These are phyloP conservation scores for Hypolimnas misippus DNA, from an alignment of 2,888 invertebrate genomes.

Conservation along the genomic window DNA sequence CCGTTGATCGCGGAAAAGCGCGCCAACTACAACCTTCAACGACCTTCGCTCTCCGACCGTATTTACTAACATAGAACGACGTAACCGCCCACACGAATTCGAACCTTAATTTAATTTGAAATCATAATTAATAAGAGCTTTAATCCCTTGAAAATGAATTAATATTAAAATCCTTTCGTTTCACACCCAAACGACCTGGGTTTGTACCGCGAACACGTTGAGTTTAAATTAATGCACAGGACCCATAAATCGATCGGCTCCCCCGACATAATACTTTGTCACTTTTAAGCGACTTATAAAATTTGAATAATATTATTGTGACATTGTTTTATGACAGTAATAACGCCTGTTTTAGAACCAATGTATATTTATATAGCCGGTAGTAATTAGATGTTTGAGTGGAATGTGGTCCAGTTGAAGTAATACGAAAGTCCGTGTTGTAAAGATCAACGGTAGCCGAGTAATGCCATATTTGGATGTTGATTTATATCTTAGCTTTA, in stretches of 20 bases:
- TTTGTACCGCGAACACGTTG: constrained; percentile 67
- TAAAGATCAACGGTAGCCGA: constrained; percentile 39
- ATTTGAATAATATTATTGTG: constrained; percentile 45
- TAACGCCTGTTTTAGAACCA: constrained; percentile 39
- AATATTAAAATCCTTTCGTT: constrained; percentile 30
- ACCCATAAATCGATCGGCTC: constrained; percentile 67
- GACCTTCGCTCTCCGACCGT: constrained; percentile 83
- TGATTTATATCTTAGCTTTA: constrained; percentile 35
- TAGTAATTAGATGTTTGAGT: constrained; percentile 37
- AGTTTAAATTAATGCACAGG: constrained; percentile 68
- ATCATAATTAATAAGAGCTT: constrained; percentile 40
- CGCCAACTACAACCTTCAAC: constrained; percentile 84
- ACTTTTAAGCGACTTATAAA: constrained; percentile 53
- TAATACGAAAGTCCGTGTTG: constrained; percentile 31
- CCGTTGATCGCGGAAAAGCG: constrained; percentile 83
- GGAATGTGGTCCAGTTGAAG: constrained; percentile 35
- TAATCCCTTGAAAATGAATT: constrained; percentile 43
- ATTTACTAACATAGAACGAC: constrained; percentile 56
- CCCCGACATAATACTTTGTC: constrained; percentile 66
- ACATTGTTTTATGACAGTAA: constrained; percentile 47
- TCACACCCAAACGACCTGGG: constrained; percentile 53
- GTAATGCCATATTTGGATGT: constrained; percentile 38
- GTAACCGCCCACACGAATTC: constrained; percentile 39
- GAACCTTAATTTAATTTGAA: constrained; percentile 34
- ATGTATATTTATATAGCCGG: constrained; percentile 38